A percentile compares a stretch with the other conserved stretches of the same genome.
Conservation (phyloP, 2,797 vertebrate genomes). For the Geotrypetes seraphini region DNA sequence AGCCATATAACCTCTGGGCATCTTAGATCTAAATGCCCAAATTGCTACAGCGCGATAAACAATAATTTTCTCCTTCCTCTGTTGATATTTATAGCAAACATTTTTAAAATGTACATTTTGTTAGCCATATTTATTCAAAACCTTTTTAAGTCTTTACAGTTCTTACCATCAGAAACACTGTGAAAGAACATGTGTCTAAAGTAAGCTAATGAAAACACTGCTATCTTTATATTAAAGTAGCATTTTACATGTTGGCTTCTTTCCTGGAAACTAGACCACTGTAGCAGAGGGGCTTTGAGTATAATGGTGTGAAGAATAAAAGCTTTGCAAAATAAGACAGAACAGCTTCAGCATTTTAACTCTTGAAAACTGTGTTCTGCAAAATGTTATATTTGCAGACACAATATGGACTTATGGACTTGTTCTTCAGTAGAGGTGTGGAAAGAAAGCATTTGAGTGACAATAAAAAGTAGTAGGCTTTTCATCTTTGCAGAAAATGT, state of each 20-base stretch:
- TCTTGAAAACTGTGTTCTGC: too few relatives aligned
- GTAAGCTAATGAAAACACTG: conserved; percentile 43
- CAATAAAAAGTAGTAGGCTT: too few relatives aligned
- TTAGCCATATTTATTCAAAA: conserved; percentile 34
- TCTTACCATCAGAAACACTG: conserved; percentile 31
- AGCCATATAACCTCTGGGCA: conserved; percentile 5
- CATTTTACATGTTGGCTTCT: conserved; percentile 33
- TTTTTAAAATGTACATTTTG: conserved; percentile 26
- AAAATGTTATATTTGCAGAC: too few relatives aligned
- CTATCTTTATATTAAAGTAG: conserved; percentile 26
- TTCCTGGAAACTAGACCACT: conserved; percentile 19
- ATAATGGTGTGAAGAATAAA: conserved; percentile 10
- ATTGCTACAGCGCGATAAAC: conserved; percentile 16
- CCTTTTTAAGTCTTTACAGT: conserved; percentile 28
- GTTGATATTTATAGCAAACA: conserved; percentile 18
- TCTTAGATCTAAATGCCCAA: conserved; percentile 24
- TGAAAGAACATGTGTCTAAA: conserved; percentile 37
- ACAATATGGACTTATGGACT: too few relatives aligned
- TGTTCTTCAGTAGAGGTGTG: too few relatives aligned
- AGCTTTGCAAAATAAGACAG: conserved; percentile 21
- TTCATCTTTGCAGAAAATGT: too few relatives aligned
- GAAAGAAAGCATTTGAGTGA: too few relatives aligned
- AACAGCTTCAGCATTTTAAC: conserved; percentile 22
- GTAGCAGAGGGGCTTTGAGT: conserved; percentile 7
- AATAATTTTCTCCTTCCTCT: conserved; percentile 14